Evolutionary conservation across 2,113 vertebrate species (phyloP).

Genomic region (Austrofundulus limnaeus): DNA sequence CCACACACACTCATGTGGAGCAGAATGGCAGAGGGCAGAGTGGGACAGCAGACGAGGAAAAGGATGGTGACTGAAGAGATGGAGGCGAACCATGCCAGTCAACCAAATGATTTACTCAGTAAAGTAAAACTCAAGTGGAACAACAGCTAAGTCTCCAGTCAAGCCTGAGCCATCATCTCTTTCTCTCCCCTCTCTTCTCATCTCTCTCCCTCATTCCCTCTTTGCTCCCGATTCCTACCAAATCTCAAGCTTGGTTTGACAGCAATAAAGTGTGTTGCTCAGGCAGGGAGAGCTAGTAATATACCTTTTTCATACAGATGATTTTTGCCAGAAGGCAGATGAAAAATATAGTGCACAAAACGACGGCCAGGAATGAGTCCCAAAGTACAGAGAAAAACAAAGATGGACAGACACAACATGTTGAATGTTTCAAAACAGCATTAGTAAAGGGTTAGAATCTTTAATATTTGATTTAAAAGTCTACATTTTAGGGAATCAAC

Average conservation of each 20-base stretch:
- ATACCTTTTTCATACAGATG: conserved; percentile 63
- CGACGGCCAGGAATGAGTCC: conserved; percentile 39
- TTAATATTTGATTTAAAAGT: conserved; percentile 17
- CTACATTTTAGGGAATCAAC: conserved; percentile 7
- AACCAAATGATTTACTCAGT: conserved; percentile 75
- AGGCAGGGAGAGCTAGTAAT: conserved; percentile 61
- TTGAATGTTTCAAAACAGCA: conserved; percentile 14
- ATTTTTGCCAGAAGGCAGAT: conserved; percentile 59
- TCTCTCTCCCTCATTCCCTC: conserved; percentile 22
- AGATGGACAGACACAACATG: conserved; percentile 28
- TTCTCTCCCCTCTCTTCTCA: conserved; percentile 9
- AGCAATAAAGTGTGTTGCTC: conserved; percentile 69
- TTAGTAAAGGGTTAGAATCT: conserved; percentile 14
- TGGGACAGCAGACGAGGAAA: conserved; percentile 50
- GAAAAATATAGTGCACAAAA: conserved; percentile 52
- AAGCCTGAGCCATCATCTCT: conserved; percentile 49
- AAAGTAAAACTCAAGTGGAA: conserved; percentile 71
- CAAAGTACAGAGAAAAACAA: conserved; percentile 32
- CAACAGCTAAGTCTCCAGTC: conserved; percentile 56
- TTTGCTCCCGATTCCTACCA: conserved; percentile 60
- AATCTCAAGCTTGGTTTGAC: conserved; percentile 75
- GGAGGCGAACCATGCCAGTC: conserved; percentile 51
- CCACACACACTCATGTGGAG: conserved; percentile 16
- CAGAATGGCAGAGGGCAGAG: conserved; percentile 40
- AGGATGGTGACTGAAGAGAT: background rate